These are phyloP conservation scores for Xestia rhomboidea DNA, from an alignment of 2,888 invertebrate genomes.

Conservation along the genomic window DNA sequence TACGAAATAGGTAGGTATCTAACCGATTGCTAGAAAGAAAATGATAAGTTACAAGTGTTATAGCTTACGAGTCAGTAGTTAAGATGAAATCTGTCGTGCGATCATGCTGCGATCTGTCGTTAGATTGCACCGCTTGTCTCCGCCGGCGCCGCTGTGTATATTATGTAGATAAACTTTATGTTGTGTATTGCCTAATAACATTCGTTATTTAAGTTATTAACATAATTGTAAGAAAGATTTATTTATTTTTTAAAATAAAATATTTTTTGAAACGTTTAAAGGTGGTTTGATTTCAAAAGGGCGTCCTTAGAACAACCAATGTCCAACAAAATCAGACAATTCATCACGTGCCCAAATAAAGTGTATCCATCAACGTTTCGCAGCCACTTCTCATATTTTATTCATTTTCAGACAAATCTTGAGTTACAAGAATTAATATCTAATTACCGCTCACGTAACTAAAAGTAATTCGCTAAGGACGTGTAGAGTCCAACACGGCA, in stretches of 20 bases:
- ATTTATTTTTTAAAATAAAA: conserved; percentile 75
- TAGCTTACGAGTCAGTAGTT: conserved; percentile 37
- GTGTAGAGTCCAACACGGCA: neutral
- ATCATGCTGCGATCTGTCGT: conserved; percentile 34
- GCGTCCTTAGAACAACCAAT: no score
- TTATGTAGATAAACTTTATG: conserved; percentile 51
- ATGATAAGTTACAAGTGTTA: conserved; percentile 9
- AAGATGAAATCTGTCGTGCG: conserved; percentile 24
- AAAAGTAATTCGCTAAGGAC: conserved; percentile 4
- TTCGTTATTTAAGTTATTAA: conserved; percentile 75
- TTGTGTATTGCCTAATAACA: conserved; percentile 79
- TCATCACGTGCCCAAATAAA: neutral
- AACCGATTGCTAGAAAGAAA: neutral
- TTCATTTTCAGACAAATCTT: neutral
- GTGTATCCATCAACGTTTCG: conserved; percentile 2
- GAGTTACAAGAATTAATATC: no score
- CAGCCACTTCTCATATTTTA: neutral
- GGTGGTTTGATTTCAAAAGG: conserved; percentile 25
- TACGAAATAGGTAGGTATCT: neutral
- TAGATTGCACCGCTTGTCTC: conserved; percentile 20
- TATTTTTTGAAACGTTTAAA: conserved; percentile 25
- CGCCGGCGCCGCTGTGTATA: conserved; percentile 45
- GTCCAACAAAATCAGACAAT: neutral
- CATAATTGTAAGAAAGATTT: conserved; percentile 71
- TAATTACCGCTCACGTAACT: neutral